Conservation (phyloP, 2,888 invertebrate genomes). For the Lordiphosa fenestrarum region DNA sequence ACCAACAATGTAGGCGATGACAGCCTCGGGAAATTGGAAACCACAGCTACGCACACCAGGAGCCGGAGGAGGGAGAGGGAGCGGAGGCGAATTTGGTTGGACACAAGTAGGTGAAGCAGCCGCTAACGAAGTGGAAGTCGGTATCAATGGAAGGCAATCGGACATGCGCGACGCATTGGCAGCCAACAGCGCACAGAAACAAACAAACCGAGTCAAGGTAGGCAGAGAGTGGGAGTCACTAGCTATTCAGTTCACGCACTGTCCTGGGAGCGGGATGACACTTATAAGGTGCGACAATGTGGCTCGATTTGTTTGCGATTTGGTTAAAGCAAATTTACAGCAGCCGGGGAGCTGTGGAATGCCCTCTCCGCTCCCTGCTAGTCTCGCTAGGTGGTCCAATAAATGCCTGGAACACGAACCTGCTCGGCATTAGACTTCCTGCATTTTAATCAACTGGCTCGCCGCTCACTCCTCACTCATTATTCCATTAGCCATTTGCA, state of each 20-base stretch:
- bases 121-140: constrained; percentile 54
- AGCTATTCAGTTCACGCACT: constrained; percentile 46
- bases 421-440: constrained; percentile 6
- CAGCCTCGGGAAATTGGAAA: constrained; percentile 53
- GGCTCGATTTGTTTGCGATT: constrained; percentile 69
- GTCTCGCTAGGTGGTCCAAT: constrained; percentile 49
- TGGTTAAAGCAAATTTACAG: constrained; percentile 61
- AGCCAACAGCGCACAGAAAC: constrained; percentile 39
- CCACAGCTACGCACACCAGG: constrained; percentile 28
- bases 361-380: constrained; percentile 12
- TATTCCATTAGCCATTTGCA: background rate
- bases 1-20: constrained; percentile 64
- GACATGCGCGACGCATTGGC: constrained; percentile 73
- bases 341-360: constrained; percentile 32
- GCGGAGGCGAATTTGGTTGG: constrained; percentile 8
- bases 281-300: constrained; percentile 47
- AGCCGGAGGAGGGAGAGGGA: background rate
- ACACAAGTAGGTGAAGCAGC: constrained; percentile 67
- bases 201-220: constrained; percentile 12
- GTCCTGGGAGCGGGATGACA: constrained; percentile 5
- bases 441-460: constrained; percentile 13
- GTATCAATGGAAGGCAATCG: constrained; percentile 69
- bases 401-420: constrained; percentile 23
- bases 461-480: background rate
- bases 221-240: constrained; percentile 44